These are phyloP conservation scores for Folsomia candida DNA, from an alignment of 2,888 invertebrate species.

Conservation along the genomic window DNA sequence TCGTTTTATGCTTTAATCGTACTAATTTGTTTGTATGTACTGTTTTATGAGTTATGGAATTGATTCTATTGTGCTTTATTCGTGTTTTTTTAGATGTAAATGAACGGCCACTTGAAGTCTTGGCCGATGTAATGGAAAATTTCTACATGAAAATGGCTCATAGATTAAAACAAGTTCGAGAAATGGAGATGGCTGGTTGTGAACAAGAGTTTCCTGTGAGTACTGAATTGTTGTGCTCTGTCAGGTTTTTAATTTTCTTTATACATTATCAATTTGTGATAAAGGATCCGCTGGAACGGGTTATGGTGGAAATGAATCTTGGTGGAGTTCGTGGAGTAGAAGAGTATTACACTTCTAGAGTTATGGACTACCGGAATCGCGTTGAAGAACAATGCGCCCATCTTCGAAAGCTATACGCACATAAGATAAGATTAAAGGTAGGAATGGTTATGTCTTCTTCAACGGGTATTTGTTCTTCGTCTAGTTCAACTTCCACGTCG, in stretches of 20 bases:
- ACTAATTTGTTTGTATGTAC: not conserved
- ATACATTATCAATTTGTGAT: slow-evolving; percentile 9
- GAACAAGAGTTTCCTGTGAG: slow-evolving; percentile 57
- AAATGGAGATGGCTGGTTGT: slow-evolving; percentile 34
- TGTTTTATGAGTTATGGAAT: no score
- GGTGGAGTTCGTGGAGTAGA: slow-evolving; percentile 61
- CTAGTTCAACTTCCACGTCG: slow-evolving; percentile 14
- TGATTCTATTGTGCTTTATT: no score
- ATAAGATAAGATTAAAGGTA: slow-evolving; percentile 36
- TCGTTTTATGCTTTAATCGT: not conserved
- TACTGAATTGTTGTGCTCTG: slow-evolving; percentile 14
- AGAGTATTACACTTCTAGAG: slow-evolving; percentile 61
- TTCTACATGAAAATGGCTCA: slow-evolving; percentile 28
- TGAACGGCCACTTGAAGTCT: slow-evolving; percentile 31
- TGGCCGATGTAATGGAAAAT: slow-evolving; percentile 28
- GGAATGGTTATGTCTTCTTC: slow-evolving; percentile 18
- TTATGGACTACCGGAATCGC: slow-evolving; percentile 53
- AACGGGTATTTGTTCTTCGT: slow-evolving; percentile 17
- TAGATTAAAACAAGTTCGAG: slow-evolving; percentile 35
- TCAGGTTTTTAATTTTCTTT: not conserved
- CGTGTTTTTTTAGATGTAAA: no score
- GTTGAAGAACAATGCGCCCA: slow-evolving; percentile 53
- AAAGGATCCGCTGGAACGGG: slow-evolving; percentile 63
- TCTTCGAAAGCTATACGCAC: slow-evolving; percentile 53
- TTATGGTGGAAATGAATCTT: slow-evolving; percentile 62